Percentiles rank a stretch among this genome's conserved stretches.
Evolutionary conservation across 2,888 invertebrate species (phyloP).

Genomic region (Pyrgus malvae): DNA sequence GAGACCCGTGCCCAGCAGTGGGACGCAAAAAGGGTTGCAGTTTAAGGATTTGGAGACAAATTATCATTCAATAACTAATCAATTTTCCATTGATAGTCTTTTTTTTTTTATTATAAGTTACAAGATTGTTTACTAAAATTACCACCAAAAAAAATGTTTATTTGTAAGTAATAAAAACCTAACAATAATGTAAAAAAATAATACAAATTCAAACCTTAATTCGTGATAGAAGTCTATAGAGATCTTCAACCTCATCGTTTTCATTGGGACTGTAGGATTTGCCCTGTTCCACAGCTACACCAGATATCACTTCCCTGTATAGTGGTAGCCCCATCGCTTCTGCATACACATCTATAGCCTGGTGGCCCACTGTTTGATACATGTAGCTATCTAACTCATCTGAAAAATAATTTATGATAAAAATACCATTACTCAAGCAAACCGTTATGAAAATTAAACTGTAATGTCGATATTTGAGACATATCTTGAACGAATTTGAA

Average conservation of each 20-base stretch:
- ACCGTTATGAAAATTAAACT: not conserved
- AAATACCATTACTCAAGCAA: no score
- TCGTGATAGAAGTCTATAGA: constrained; percentile 90
- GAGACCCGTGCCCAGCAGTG: no score
- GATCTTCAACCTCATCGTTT: constrained; percentile 98
- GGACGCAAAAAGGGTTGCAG: no score
- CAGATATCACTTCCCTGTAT: constrained; percentile 91
- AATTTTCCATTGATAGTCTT: no score
- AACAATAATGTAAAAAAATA: not conserved
- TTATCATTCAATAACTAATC: no score
- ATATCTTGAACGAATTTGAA: not conserved
- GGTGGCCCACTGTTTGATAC: constrained; percentile 99
- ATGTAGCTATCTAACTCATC: constrained; percentile 98
- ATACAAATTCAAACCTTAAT: constrained; percentile 76
- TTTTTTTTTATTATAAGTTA: no score
- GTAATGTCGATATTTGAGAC: no score
- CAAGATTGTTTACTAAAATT: no score
- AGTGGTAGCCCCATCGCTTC: constrained; percentile 97
- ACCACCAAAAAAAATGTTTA: not conserved
- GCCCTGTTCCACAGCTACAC: constrained; percentile 90
- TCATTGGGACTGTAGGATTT: constrained; percentile 90
- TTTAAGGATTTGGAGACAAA: no score
- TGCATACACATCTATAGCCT: constrained; percentile 94
- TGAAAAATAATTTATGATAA: constrained; percentile 57
- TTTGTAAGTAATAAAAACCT: not conserved